Conservation (phyloP, 2,113 vertebrate species). For the Eurypyga helias region DNA sequence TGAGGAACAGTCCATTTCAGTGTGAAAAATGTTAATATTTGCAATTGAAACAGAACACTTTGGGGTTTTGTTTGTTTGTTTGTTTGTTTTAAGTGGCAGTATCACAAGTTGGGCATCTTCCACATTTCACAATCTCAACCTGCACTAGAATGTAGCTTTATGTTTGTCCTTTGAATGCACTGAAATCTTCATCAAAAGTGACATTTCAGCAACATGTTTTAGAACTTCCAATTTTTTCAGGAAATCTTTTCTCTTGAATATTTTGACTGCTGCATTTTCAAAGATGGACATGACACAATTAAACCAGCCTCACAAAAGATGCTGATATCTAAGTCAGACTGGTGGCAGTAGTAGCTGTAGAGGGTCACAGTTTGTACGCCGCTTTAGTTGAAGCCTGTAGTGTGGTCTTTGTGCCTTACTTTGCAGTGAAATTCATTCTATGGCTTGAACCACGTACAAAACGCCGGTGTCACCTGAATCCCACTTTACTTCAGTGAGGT, state of each 20-base stretch:
- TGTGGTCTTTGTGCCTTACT: not conserved
- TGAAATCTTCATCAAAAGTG: not conserved
- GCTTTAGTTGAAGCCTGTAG: not conserved
- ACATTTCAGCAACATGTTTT: not conserved
- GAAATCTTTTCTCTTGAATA: not conserved
- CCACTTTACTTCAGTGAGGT: not conserved
- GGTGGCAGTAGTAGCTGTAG: not conserved
- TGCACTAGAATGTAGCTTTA: not conserved
- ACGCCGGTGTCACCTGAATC: not conserved
- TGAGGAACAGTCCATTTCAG: not conserved
- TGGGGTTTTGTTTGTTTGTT: no score
- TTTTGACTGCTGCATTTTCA: not conserved
- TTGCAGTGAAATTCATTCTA: not conserved
- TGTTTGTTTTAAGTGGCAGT: not conserved
- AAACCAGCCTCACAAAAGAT: not conserved
- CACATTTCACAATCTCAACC: not conserved
- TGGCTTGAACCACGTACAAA: not conserved
- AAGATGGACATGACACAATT: not conserved
- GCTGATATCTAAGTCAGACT: not conserved
- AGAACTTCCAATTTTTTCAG: not conserved
- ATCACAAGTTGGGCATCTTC: not conserved
- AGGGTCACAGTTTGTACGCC: not conserved
- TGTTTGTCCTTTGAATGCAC: not conserved
- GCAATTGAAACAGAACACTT: not conserved
- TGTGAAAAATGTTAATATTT: not conserved